These are phyloP conservation scores for Scolopax rusticola DNA, from an alignment of 2,797 vertebrate genomes.

Conservation along the genomic window DNA sequence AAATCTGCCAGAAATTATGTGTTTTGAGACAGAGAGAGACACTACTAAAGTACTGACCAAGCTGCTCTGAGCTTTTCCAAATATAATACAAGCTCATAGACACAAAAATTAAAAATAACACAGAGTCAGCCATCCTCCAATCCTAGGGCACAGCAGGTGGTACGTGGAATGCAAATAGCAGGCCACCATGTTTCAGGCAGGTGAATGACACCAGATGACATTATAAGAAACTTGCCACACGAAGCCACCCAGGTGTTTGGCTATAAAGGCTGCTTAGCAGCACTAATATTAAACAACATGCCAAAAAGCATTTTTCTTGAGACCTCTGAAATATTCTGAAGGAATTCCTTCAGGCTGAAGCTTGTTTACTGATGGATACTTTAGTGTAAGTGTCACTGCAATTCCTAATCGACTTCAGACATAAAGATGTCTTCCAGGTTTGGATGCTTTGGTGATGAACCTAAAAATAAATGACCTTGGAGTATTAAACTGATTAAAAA, in stretches of 20 bases:
- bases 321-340: background rate
- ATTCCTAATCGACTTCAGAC: background rate
- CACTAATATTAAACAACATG: background rate
- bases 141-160: background rate
- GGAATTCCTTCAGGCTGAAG: background rate
- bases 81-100: background rate
- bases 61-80: background rate
- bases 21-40: background rate
- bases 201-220: background rate
- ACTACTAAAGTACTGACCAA: background rate
- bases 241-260: background rate
- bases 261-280: background rate
- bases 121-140: background rate
- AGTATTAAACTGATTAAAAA: constrained; percentile 8
- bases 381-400: background rate
- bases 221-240: background rate
- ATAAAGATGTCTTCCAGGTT: background rate
- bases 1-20: background rate
- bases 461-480: background rate
- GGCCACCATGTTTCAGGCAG: background rate
- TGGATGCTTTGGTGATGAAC: background rate
- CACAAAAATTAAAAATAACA: background rate
- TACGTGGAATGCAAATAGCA: background rate
- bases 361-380: background rate
- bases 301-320: background rate